Percentiles rank a stretch among this genome's conserved stretches.
Conservation (phyloP, 2,888 invertebrate genomes). For the Chrysolina americana region DNA sequence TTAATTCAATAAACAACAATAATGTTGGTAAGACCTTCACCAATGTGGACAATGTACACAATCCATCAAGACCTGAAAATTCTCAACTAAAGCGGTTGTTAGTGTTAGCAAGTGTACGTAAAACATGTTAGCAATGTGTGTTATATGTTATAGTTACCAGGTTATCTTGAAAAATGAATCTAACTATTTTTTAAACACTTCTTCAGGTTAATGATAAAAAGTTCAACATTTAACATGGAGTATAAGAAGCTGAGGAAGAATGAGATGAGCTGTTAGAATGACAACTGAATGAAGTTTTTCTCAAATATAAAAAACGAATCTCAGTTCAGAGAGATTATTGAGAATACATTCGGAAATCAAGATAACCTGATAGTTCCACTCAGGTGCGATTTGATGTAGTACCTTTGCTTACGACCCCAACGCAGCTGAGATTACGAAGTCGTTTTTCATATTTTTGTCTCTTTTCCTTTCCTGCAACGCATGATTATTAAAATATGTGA, state of each 20-base stretch:
- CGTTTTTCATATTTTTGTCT: slow-evolving; percentile 73
- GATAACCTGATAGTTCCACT: slow-evolving; percentile 45
- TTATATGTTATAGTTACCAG: slow-evolving; percentile 26
- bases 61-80: slow-evolving; percentile 17
- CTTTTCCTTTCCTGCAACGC: slow-evolving; percentile 68
- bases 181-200: neutral
- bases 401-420: slow-evolving; percentile 73
- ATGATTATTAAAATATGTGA: slow-evolving; percentile 56
- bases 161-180: slow-evolving; percentile 33
- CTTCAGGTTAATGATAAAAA: neutral
- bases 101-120: slow-evolving; percentile 18
- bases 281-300: neutral
- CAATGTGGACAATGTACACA: neutral
- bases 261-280: neutral
- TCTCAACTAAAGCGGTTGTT: slow-evolving; percentile 2
- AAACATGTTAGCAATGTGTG: slow-evolving; percentile 29
- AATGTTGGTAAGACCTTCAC: slow-evolving; percentile 19
- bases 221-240: slow-evolving; percentile 3
- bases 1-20: neutral
- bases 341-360: slow-evolving; percentile 23
- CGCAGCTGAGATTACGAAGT: slow-evolving; percentile 78
- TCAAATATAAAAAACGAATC: neutral
- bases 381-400: slow-evolving; percentile 55
- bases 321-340: neutral
- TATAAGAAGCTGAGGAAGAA: slow-evolving; percentile 1